Evolutionary conservation across 2,113 vertebrate genomes (phyloP), one percentile per base, ranked within the genome.

Genomic region (Quiscalus mexicanus): DNA sequence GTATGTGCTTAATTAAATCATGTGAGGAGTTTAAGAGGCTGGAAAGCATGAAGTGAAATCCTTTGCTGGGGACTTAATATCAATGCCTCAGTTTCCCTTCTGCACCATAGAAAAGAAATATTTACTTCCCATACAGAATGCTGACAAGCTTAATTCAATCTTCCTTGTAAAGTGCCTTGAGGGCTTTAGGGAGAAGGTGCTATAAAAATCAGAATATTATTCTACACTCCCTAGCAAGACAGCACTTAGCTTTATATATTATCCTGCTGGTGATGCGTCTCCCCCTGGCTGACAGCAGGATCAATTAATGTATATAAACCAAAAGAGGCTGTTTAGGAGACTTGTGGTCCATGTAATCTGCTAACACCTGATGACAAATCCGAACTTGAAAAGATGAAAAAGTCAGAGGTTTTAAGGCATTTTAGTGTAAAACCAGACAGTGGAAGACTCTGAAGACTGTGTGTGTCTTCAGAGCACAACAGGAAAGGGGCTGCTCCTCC

Each of bases 31-130:
- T 93, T 90, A 80, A 86, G 76, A 71, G 41, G 27, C 47, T 87
- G 91, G 71, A 77, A 95, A 94, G 71, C 75, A 89, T 13, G 45
- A 68, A 81, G 79, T 52, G 47, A 59, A 86, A 84, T 59, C 56
- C 62, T 87, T 89, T 88, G 84, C 52, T 86, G 33, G 35, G 50
- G 83, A 44, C 83, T 92, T 88, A 71, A 68, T 85, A 68, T 71
- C 81, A 87, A 77, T 95, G 92, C 95, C 93, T 96, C 94, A 93
- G 94, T 95, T 97, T 96, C 91, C 84, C 89, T 82, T 87, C 62
- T 82, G n/a, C 28, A 76, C 27, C n/a, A 39, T 3, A 70, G 35
- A 70, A 85, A 76, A 86, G 56, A 91, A 94, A 81, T 71, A 96
- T 89, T 96, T 94, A 53, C 62, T 92, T 93, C 49, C 58, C 74